Evolutionary conservation across 2,113 vertebrate species (phyloP).

Genomic region (Narcine bancroftii): DNA sequence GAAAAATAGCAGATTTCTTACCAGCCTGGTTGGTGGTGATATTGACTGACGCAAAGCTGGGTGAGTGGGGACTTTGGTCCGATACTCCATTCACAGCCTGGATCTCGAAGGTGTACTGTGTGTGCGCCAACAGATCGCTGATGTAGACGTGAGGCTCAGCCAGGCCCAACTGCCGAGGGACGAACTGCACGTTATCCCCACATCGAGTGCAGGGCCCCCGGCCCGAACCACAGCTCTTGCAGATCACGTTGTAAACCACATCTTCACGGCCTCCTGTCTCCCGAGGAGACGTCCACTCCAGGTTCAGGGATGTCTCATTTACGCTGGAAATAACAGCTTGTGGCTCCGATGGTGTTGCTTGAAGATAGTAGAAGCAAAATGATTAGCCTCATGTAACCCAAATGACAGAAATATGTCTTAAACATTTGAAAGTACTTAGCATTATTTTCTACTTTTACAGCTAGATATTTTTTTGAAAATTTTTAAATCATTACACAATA

Average conservation of each 20-base stretch:
- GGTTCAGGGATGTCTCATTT: conserved; percentile 83
- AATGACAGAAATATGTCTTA: neutral
- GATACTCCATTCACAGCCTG: conserved; percentile 90
- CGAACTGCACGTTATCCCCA: conserved; percentile 86
- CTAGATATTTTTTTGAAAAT: too few species aligned
- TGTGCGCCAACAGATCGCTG: conserved; percentile 86
- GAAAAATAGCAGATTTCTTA: conserved; percentile 45
- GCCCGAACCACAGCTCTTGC: conserved; percentile 81
- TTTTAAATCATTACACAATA: too few species aligned
- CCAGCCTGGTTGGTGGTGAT: conserved; percentile 97
- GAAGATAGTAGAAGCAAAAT: neutral
- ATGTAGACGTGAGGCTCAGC: conserved; percentile 70
- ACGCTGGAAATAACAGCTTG: conserved; percentile 84
- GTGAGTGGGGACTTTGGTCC: conserved; percentile 84
- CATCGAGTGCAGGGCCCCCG: conserved; percentile 80
- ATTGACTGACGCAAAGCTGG: conserved; percentile 79
- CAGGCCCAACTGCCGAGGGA: conserved; percentile 82
- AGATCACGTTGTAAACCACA: conserved; percentile 92
- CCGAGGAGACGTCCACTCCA: conserved; percentile 74
- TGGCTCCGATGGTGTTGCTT: conserved; percentile 80
- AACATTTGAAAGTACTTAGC: neutral
- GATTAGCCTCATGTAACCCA: neutral
- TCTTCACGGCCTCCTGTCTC: conserved; percentile 80
- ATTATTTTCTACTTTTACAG: neutral
- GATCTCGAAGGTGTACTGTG: conserved; percentile 92